Percentiles rank a stretch among this genome's conserved stretches.
phyloP scores from a whole-genome alignment of 2,888 invertebrate species.

The Corythucha ciliata region DNA sequence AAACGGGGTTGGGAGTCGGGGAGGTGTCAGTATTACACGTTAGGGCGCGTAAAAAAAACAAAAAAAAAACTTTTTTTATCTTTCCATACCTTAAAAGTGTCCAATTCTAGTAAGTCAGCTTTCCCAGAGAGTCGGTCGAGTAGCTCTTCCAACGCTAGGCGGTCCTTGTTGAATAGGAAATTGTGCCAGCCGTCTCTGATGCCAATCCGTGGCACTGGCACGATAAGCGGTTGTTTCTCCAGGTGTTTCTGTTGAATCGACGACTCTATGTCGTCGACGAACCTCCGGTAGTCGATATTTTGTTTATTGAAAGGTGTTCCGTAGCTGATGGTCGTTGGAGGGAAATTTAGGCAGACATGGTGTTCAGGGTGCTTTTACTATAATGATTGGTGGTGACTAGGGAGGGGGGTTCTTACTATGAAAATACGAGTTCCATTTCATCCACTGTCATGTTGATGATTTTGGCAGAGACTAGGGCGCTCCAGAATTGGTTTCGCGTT shows the following conservation, averaged over 20 bases:
- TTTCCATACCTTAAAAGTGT: conserved; percentile 10
- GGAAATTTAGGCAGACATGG: no score
- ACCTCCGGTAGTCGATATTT: conserved; percentile 13
- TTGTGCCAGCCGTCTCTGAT: conserved; percentile 15
- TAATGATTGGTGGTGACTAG: no score
- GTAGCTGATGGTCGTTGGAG: no score
- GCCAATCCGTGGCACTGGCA: conserved; percentile 8
- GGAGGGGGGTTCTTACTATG: no score
- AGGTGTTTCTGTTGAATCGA: conserved; percentile 9
- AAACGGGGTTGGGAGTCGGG: no score
- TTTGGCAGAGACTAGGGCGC: conserved; percentile 15
- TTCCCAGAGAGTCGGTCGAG: conserved; percentile 15
- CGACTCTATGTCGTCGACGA: conserved; percentile 15
- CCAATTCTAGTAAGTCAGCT: conserved; percentile 10
- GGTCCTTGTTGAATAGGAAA: conserved; percentile 14
- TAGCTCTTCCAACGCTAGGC: conserved; percentile 12
- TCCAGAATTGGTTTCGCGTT: conserved; percentile 12
- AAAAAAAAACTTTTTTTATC: not conserved
- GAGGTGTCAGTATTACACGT: no score
- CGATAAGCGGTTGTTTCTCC: conserved; percentile 8
- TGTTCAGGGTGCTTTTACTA: no score
- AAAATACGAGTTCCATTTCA: conserved; percentile 2
- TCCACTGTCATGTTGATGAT: conserved; percentile 1
- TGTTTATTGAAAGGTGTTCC: conserved; percentile 4
- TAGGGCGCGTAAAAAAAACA: no score